Percentiles rank a stretch among this genome's conserved stretches.
phyloP scores from a whole-genome alignment of 2,113 vertebrate genomes.

The Gambusia affinis region DNA sequence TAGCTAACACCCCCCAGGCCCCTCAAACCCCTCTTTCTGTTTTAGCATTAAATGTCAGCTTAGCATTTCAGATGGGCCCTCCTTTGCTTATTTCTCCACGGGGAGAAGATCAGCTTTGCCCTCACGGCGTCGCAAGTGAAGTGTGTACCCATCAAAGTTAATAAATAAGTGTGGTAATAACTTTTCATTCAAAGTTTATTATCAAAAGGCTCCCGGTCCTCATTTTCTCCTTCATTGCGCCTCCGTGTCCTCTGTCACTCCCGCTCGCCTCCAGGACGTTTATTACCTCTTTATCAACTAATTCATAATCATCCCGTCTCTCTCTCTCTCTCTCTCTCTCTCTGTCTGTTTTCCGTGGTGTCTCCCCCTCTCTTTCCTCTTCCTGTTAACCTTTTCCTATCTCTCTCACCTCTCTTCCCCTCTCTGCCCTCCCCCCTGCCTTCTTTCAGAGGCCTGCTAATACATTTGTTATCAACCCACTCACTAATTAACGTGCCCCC shows the following conservation, averaged over 20 bases:
- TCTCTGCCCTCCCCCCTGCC: slow-evolving; percentile 80
- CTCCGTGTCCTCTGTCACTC: slow-evolving; percentile 44
- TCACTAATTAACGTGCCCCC: slow-evolving; percentile 68
- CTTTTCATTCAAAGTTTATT: slow-evolving; percentile 43
- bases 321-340: slow-evolving; percentile 31
- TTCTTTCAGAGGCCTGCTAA: slow-evolving; percentile 89
- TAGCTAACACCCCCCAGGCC: too few relatives aligned
- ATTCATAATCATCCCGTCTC: slow-evolving; percentile 59
- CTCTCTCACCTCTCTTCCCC: slow-evolving; percentile 68
- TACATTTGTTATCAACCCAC: slow-evolving; percentile 86
- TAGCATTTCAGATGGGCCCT: not conserved
- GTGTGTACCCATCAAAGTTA: slow-evolving; percentile 25
- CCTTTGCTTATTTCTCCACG: slow-evolving; percentile 1
- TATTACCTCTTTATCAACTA: slow-evolving; percentile 62
- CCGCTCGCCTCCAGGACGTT: slow-evolving; percentile 50
- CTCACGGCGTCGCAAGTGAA: not conserved
- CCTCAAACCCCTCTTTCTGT: too few relatives aligned
- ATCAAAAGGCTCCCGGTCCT: slow-evolving; percentile 37
- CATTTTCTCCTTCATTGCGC: slow-evolving; percentile 48
- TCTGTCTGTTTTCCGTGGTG: slow-evolving; percentile 17
- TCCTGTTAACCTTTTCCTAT: slow-evolving; percentile 63
- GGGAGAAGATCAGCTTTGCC: not conserved
- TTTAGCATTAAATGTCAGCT: not conserved
- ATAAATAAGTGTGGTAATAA: slow-evolving; percentile 42
- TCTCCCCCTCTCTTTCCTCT: slow-evolving; percentile 48